Base-by-base conservation (phyloP, 1,140 invertebrate species). In the Delia radicum region DNA sequence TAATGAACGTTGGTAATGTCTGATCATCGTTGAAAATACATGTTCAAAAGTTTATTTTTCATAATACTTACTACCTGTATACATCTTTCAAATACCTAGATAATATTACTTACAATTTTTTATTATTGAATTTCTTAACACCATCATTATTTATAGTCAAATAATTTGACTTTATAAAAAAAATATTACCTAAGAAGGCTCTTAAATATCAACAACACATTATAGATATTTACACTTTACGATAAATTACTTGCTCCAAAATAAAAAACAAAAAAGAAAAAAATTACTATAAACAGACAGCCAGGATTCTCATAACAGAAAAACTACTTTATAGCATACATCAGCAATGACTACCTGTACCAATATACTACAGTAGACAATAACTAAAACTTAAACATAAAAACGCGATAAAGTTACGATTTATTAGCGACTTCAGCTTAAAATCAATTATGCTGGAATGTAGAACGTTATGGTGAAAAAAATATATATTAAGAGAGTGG, bases 371-470 rank as follows among this genome's bases (percentile, higher is more conserved):
- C 21, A 69, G 37, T 18, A 8, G 7, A 10, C 33, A 24, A 18
- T 33, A 69, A 67, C n/a, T 3, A 65, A 29, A 69, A 69, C 65
- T 33, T 69, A 33, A 69, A 69, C 65, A 69, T 71, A 73, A 76
- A 73, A 73, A 73, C 46, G 71, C 83, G 83, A 85, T 85, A 85
- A 85, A 85, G 81, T 85, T 81, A 80, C 78, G 83, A 85, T 85
- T 85, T 85, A 85, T 85, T 85, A 84, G 83, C 79, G 78, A 79
- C 80, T 78, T 81, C 77, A 79, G 80, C 82, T 83, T 85, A 84
- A 85, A 85, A 85, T 85, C 83, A 85, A 85, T 85, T 85, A 85
- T 84, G 81, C 83, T 79, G 83, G 83, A 84, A 84, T 84, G 83
- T 82, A 81, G 83, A 84, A 84, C 82, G 80, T 79, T 79, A 77